Percentiles rank a stretch among this genome's conserved stretches.
These are phyloP conservation scores for Montipora sp. DNA, from an alignment of 64 coral and sea anemone genomes.

Conservation along the genomic window DNA sequence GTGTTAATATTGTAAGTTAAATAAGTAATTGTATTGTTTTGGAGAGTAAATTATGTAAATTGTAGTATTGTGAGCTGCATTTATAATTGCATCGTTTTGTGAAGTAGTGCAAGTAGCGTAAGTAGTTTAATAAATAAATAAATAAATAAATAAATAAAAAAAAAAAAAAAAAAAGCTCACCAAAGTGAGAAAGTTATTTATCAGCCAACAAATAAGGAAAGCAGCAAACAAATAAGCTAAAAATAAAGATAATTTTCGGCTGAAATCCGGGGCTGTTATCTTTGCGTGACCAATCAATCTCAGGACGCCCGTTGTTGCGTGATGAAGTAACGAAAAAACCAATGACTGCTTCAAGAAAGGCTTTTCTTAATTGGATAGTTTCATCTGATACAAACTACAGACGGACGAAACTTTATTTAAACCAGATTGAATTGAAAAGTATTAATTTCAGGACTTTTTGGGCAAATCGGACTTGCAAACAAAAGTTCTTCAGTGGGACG, in stretches of 20 bases:
- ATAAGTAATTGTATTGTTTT: too few relatives aligned
- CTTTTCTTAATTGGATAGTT: neutral
- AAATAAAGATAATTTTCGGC: neutral
- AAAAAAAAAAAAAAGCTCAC: too few relatives aligned
- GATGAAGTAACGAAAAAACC: neutral
- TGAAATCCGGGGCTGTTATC: neutral
- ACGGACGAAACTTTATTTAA: neutral
- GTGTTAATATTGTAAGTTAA: too few relatives aligned
- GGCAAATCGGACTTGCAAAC: constrained; percentile 7
- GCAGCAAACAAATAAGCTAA: neutral
- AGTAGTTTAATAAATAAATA: too few relatives aligned
- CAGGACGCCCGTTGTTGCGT: neutral
- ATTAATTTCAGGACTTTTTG: neutral
- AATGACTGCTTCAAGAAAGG: neutral
- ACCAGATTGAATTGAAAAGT: neutral
- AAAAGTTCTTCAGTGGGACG: constrained; percentile 50
- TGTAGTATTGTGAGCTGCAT: too few relatives aligned
- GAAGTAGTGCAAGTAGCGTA: too few relatives aligned
- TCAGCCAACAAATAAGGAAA: neutral
- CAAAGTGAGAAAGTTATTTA: neutral
- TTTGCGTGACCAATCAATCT: constrained; percentile 3
- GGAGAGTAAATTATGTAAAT: too few relatives aligned
- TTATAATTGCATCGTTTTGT: too few relatives aligned
- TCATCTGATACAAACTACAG: neutral
- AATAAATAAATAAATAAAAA: too few relatives aligned